Conservation (phyloP, 2,113 vertebrate species). For the Melanostigma gelatinosum region DNA sequence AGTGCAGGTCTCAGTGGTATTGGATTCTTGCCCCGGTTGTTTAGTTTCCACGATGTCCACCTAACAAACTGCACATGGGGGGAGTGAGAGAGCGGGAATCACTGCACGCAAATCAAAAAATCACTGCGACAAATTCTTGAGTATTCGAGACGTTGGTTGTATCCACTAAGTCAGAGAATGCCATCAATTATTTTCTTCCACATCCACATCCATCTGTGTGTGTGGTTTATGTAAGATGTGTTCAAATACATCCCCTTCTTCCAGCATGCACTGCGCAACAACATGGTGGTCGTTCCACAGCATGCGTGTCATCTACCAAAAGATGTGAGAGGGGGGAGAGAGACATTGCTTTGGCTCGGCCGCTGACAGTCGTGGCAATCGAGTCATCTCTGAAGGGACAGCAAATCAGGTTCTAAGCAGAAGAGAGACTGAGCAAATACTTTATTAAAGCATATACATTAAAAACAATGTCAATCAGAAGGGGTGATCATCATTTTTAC, state of each 20-base stretch:
- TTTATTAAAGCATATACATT: slow-evolving; percentile 53
- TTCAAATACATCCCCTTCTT: background rate
- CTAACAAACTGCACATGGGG: background rate
- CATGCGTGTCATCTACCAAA: background rate
- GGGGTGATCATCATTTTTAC: slow-evolving; percentile 7
- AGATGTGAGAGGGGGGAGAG: background rate
- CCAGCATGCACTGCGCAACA: background rate
- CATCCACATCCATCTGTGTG: slow-evolving; percentile 5
- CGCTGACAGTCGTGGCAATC: background rate
- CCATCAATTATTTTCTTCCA: background rate
- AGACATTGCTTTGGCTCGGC: background rate
- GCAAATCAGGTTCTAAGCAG: slow-evolving; percentile 6
- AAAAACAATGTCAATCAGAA: background rate
- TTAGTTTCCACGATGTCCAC: slow-evolving; percentile 6
- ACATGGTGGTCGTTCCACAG: background rate
- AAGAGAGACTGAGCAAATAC: slow-evolving; percentile 17
- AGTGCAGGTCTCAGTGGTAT: background rate
- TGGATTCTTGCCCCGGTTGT: slow-evolving; percentile 22
- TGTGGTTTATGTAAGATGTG: slow-evolving; percentile 12
- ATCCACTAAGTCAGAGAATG: background rate
- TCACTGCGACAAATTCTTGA: background rate
- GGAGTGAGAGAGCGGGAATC: background rate
- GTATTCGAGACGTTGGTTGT: background rate
- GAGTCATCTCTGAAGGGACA: background rate
- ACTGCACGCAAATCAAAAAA: background rate